These are phyloP conservation scores for Paedocypris sp. DNA, from an alignment of 2,113 vertebrate genomes.

Conservation along the genomic window DNA sequence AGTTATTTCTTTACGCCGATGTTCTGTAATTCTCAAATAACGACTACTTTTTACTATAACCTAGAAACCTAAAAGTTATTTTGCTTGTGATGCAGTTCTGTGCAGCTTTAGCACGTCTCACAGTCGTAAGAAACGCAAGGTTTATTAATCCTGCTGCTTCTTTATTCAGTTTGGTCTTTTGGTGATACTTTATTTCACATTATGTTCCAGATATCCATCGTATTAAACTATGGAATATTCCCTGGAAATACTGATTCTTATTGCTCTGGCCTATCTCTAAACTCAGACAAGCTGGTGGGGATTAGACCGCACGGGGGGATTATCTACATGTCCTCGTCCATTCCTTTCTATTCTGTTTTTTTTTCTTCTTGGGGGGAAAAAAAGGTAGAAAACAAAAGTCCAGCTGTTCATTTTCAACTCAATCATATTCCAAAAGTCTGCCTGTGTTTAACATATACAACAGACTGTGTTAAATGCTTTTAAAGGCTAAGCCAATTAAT, in stretches of 20 bases:
- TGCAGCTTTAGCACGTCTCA: constrained; percentile 21
- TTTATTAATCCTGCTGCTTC: constrained; percentile 21
- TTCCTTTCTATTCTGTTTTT: constrained; percentile 26
- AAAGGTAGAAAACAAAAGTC: constrained; percentile 13
- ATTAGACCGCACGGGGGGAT: constrained; percentile 29
- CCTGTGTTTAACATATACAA: background rate
- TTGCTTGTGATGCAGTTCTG: constrained; percentile 27
- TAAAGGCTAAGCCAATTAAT: constrained; percentile 4
- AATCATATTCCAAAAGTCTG: constrained; percentile 6
- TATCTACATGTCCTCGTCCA: constrained; percentile 26
- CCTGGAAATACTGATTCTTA: constrained; percentile 10
- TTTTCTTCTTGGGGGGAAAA: constrained; percentile 7
- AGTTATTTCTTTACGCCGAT: no score
- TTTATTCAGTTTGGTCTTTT: constrained; percentile 24
- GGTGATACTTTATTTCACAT: constrained; percentile 33
- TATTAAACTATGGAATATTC: constrained; percentile 30
- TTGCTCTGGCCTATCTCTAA: constrained; percentile 27
- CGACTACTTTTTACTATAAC: background rate
- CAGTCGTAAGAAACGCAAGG: constrained; percentile 1
- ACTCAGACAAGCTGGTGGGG: constrained; percentile 23
- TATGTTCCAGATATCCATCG: constrained; percentile 26
- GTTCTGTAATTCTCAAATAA: background rate
- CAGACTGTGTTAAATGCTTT: constrained; percentile 10
- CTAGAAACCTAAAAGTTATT: constrained; percentile 16
- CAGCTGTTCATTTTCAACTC: constrained; percentile 16